Evolutionary conservation across 2,888 invertebrate species (phyloP).

Genomic region (Eutolmus rufibarbis): DNA sequence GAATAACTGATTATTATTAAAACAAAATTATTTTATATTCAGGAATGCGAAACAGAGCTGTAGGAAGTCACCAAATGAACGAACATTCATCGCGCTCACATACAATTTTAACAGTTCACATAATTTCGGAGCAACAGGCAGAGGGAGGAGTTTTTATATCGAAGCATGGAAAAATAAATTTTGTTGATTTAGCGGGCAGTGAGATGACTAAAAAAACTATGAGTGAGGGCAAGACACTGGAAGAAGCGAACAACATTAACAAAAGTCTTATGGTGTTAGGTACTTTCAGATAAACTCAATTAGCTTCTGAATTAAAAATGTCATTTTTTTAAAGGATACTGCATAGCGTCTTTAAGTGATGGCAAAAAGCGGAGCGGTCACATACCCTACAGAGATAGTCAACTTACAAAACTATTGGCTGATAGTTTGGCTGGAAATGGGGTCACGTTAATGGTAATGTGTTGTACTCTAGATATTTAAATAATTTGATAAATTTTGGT

Average conservation of each 20-base stretch:
- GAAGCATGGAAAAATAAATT: slow-evolving; percentile 92
- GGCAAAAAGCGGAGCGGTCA: slow-evolving; percentile 80
- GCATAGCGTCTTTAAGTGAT: slow-evolving; percentile 90
- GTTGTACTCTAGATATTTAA: background rate
- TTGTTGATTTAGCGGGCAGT: slow-evolving; percentile 95
- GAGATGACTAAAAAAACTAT: slow-evolving; percentile 93
- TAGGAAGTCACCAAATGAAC: slow-evolving; percentile 92
- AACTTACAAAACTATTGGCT: slow-evolving; percentile 89
- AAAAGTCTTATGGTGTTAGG: slow-evolving; percentile 94
- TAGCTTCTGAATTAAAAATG: background rate
- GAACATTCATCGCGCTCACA: slow-evolving; percentile 92
- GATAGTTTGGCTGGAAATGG: slow-evolving; percentile 94
- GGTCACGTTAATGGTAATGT: slow-evolving; percentile 88
- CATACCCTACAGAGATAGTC: slow-evolving; percentile 93
- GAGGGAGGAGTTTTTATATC: slow-evolving; percentile 85
- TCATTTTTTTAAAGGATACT: slow-evolving; percentile 74
- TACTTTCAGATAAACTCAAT: slow-evolving; percentile 56
- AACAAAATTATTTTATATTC: slow-evolving; percentile 38
- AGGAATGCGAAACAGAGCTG: slow-evolving; percentile 90
- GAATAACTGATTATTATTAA: background rate
- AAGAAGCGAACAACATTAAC: slow-evolving; percentile 96
- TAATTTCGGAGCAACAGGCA: slow-evolving; percentile 83
- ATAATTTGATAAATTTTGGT: background rate
- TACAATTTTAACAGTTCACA: slow-evolving; percentile 88
- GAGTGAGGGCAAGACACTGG: slow-evolving; percentile 85